Base-by-base conservation (phyloP, 1,140 invertebrate species). In the Ceratosolen fusciceps region DNA sequence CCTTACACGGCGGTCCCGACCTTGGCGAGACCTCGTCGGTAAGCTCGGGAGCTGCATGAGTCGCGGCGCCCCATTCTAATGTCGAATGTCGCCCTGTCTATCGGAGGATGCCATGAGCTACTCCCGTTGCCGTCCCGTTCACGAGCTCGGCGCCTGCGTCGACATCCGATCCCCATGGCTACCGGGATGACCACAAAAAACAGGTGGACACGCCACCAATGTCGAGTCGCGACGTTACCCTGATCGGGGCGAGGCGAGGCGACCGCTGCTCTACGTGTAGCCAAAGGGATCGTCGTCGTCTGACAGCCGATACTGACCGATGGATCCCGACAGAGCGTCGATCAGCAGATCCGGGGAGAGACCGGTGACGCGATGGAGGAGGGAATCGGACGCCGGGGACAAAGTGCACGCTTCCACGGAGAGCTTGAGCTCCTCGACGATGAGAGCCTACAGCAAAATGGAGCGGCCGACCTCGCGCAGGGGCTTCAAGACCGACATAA, bases 381-480 rank as follows among this genome's bases (percentile, higher is more conserved):
- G 74, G 21, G 81, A 84, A 14, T 77, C 75, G 19, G 79, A 84
- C 7, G 56, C 77, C n/a, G 24, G n/a, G 26, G 31, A 49, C 24
- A 73, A 73, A 24, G 47, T 73, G 3, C 58, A 60, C 0, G 77
- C 3, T 4, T 60, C 39, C n/a, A 77, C 77, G n/a, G 83, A 84
- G 19, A 79, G 84, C 34, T 80, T 83, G 7, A 70, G 72, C 2
- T 82, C 81, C 12, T 79, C 73, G 12, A 9, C 76, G 21, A 49
- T 72, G 2, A 83, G 83, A 80, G 78, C 85, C 2, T 84, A 85
- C 19, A 86, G 81, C 52, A 87, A 85, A 82, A 85, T 86, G 49
- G 90, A 90, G 39, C 84, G 87, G 82, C 89, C 89, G 5, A 83
- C 83, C 19, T 90, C 89, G 52, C 85, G 88, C 0, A 83, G 88